Percentiles rank a stretch among this genome's conserved stretches.
Evolutionary conservation across 2,888 invertebrate species (phyloP).

Genomic region (Drosophila macrospina): DNA sequence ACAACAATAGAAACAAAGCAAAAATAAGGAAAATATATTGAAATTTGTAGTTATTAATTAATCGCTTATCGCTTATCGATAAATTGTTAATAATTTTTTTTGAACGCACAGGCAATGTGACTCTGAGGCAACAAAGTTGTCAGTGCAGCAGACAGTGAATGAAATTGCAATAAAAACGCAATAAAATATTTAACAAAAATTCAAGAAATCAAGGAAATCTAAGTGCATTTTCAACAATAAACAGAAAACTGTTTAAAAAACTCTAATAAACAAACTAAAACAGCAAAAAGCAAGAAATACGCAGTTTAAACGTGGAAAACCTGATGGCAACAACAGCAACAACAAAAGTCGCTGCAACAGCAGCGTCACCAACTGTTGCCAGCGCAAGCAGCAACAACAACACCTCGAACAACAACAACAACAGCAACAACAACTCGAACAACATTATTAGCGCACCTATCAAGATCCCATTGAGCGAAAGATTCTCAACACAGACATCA

Average conservation of each 20-base stretch:
- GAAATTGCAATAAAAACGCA: conserved; percentile 12
- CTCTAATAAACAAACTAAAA: conserved; percentile 5
- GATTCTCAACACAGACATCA: conserved; percentile 83
- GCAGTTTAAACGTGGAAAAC: conserved; percentile 49
- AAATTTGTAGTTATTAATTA: too few species aligned
- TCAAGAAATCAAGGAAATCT: conserved; percentile 11
- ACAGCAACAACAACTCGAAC: conserved; percentile 27
- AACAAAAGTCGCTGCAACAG: conserved; percentile 41
- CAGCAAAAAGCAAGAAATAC: too few species aligned
- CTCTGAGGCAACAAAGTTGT: conserved; percentile 56
- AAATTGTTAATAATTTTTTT: not conserved
- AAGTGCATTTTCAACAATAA: too few species aligned
- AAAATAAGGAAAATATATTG: not conserved
- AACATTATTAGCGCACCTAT: conserved; percentile 78
- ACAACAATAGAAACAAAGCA: conserved; percentile 14
- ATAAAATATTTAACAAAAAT: not conserved
- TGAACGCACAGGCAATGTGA: conserved; percentile 69
- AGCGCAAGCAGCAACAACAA: conserved; percentile 17
- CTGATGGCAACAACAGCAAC: conserved; percentile 81
- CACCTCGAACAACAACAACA: conserved; percentile 34
- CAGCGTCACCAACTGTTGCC: conserved; percentile 7
- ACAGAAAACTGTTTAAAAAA: conserved; percentile 25
- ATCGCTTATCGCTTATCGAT: too few species aligned
- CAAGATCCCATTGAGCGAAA: conserved; percentile 82
- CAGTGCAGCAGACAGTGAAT: conserved; percentile 33